Evolutionary conservation across 1,140 invertebrate genomes (phyloP).

Genomic region (Coptotermes formosanus): DNA sequence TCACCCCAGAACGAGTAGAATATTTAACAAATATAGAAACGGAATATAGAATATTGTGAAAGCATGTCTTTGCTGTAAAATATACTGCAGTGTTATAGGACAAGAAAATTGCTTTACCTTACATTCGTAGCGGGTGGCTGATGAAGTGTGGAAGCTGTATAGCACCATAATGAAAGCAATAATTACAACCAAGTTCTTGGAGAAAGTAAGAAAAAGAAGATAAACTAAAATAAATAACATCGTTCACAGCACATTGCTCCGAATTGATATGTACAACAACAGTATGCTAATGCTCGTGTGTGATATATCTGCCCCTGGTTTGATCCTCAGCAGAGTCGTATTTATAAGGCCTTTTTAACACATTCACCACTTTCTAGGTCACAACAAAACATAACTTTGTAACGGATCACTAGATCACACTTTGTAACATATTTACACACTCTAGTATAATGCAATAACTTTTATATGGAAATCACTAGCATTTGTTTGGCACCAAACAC

Average conservation of each 20-base stretch:
- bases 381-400: not conserved
- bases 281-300: not conserved
- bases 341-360: too few relatives aligned
- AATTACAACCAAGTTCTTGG: not conserved
- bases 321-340: not conserved
- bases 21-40: not conserved
- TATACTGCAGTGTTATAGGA: not conserved
- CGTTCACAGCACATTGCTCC: not conserved
- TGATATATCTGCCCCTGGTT: not conserved
- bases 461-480: too few relatives aligned
- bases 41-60: not conserved
- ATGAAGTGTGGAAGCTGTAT: slow-evolving; percentile 16
- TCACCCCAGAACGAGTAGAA: not conserved
- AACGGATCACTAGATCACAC: slow-evolving; percentile 8
- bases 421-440: slow-evolving; percentile 9
- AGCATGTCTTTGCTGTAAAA: not conserved
- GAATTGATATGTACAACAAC: not conserved
- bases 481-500: too few relatives aligned
- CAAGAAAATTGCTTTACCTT: not conserved
- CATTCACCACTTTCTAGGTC: too few relatives aligned
- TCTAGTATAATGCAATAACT: not conserved
- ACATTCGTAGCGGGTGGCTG: not conserved
- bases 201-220: not conserved
- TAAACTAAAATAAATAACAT: slow-evolving; percentile 5
- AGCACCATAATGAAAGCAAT: slow-evolving; percentile 24